phyloP scores from a whole-genome alignment of 2,797 vertebrate species.

The Apogon hyalosoma region DNA sequence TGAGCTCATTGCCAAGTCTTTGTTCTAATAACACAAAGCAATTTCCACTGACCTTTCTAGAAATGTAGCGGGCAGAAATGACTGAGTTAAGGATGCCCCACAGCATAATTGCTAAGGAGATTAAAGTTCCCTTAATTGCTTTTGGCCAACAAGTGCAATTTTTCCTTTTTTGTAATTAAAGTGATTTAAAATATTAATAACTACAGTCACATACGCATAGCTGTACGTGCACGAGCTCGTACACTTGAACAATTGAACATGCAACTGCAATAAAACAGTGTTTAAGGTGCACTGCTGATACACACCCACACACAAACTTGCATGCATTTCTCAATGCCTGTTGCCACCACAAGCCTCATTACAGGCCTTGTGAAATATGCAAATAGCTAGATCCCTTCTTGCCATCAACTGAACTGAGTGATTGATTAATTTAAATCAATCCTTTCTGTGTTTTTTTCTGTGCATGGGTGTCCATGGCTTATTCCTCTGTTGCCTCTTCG shows the following conservation, averaged over 20 bases:
- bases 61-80: slow-evolving; percentile 88
- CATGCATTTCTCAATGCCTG: slow-evolving; percentile 36
- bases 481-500: slow-evolving; percentile 40
- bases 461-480: slow-evolving; percentile 10
- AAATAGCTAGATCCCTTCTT: slow-evolving; percentile 63
- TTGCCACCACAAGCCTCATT: slow-evolving; percentile 73
- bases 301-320: slow-evolving; percentile 27
- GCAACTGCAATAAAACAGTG: slow-evolving; percentile 48
- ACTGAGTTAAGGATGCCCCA: slow-evolving; percentile 93
- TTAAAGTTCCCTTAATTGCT: slow-evolving; percentile 97
- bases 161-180: slow-evolving; percentile 95
- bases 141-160: slow-evolving; percentile 95
- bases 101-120: slow-evolving; percentile 96
- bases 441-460: slow-evolving; percentile 4
- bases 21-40: slow-evolving; percentile 90
- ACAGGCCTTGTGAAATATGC: slow-evolving; percentile 73
- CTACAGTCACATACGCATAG: slow-evolving; percentile 64
- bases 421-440: slow-evolving; percentile 64
- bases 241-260: slow-evolving; percentile 27
- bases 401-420: slow-evolving; percentile 46
- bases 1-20: slow-evolving; percentile 79
- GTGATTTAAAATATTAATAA: slow-evolving; percentile 98
- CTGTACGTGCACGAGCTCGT: slow-evolving; percentile 19
- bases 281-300: slow-evolving; percentile 40
- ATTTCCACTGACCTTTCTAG: slow-evolving; percentile 90